A percentile compares a stretch with the other conserved stretches of the same genome.
Conservation (phyloP, 2,888 invertebrate genomes). For the Sarcophaga subvicina region DNA sequence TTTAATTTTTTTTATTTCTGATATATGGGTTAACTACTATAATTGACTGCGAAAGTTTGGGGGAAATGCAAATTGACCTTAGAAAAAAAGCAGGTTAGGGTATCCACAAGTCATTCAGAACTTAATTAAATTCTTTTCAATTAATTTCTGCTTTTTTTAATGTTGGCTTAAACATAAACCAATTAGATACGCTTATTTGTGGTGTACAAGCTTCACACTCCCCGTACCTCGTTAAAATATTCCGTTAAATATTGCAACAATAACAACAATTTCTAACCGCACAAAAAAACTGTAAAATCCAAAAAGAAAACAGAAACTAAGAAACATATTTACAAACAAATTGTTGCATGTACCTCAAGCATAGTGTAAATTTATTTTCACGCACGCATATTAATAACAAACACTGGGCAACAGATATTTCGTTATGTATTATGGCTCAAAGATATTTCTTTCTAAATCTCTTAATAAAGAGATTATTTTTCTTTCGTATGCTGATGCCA, state of each 20-base stretch:
- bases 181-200: slow-evolving; percentile 47
- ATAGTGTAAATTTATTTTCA: background rate
- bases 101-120: background rate
- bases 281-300: background rate
- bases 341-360: slow-evolving; percentile 19
- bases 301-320: background rate
- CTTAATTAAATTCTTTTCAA: background rate
- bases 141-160: background rate
- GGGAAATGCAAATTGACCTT: too few species aligned
- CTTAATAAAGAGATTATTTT: too few species aligned
- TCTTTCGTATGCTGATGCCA: too few species aligned
- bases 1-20: too few species aligned
- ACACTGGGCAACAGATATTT: background rate
- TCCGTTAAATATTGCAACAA: slow-evolving; percentile 13
- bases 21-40: too few species aligned
- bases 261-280: background rate
- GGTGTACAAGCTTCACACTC: background rate
- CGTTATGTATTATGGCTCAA: background rate
- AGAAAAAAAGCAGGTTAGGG: background rate
- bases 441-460: too few species aligned
- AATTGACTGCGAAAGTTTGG: too few species aligned
- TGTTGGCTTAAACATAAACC: slow-evolving; percentile 45
- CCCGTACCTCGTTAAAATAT: slow-evolving; percentile 18
- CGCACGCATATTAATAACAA: background rate
- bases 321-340: slow-evolving; percentile 39